Percentiles rank a stretch among this genome's conserved stretches.
These are phyloP conservation scores for Sebastes oblongus DNA, from an alignment of 2,797 vertebrate genomes.

Conservation along the genomic window DNA sequence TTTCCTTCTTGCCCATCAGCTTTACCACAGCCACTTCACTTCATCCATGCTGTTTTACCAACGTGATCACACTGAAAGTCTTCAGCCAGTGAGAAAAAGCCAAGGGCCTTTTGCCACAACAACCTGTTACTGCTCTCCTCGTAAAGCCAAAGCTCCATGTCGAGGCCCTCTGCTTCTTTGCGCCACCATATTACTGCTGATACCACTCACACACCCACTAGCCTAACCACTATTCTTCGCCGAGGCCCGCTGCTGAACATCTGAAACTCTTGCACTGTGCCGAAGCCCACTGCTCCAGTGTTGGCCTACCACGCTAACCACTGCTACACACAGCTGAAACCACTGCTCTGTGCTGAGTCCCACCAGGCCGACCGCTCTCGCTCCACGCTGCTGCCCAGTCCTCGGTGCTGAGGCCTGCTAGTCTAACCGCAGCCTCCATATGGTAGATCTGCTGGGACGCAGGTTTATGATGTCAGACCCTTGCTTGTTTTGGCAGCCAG, in stretches of 20 bases:
- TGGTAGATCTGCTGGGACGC: constrained; percentile 78
- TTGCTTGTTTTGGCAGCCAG: constrained; percentile 81
- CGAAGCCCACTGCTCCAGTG: constrained; percentile 61
- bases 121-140: constrained; percentile 64
- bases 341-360: constrained; percentile 65
- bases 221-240: constrained; percentile 59
- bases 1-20: constrained; percentile 52
- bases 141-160: constrained; percentile 57
- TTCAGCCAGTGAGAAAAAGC: constrained; percentile 14
- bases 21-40: constrained; percentile 44
- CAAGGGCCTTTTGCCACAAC: constrained; percentile 44
- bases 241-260: constrained; percentile 62
- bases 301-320: constrained; percentile 78
- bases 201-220: constrained; percentile 57
- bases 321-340: constrained; percentile 75
- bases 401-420: constrained; percentile 63
- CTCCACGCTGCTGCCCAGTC: constrained; percentile 66
- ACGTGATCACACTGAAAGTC: background rate
- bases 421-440: constrained; percentile 76
- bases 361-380: constrained; percentile 70
- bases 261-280: constrained; percentile 58
- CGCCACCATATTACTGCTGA: constrained; percentile 47
- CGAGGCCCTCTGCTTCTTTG: constrained; percentile 44
- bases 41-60: constrained; percentile 21
- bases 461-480: constrained; percentile 86